phyloP scores from a whole-genome alignment of 2,113 vertebrate genomes.

The Campylorhamphus procurvoides region DNA sequence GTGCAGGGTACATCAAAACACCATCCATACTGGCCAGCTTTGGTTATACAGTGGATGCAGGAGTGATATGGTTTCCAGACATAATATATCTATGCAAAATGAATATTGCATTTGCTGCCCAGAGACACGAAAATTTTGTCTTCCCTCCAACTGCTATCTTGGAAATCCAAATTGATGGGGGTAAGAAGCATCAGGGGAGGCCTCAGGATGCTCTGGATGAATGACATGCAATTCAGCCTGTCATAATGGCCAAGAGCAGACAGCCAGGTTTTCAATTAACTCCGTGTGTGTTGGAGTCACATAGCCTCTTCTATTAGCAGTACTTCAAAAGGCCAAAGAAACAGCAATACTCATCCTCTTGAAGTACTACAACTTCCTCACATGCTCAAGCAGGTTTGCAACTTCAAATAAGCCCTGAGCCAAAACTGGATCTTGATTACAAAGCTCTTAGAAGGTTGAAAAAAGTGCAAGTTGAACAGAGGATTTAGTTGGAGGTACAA shows the following conservation, averaged over 20 bases:
- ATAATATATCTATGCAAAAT: not conserved
- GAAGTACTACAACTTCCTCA: not conserved
- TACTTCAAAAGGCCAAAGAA: conserved; percentile 32
- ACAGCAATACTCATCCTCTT: not conserved
- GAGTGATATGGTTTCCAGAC: not conserved
- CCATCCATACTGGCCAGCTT: not conserved
- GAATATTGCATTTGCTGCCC: not conserved
- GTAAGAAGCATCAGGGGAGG: conserved; percentile 5
- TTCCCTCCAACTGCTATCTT: not conserved
- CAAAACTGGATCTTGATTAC: conserved; percentile 3
- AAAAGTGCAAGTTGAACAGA: not conserved
- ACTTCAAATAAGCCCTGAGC: not conserved
- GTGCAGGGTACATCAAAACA: not conserved
- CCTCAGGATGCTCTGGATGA: not conserved
- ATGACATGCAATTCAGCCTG: not conserved
- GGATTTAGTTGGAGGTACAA: not conserved
- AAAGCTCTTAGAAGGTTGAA: conserved; percentile 3
- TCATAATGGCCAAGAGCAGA: not conserved
- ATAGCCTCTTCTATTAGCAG: not conserved
- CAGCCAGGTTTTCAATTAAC: conserved; percentile 36
- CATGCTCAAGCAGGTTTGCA: not conserved
- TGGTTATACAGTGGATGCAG: not conserved
- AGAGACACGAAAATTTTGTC: not conserved
- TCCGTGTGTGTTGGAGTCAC: not conserved
- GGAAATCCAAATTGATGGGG: not conserved